A percentile compares a stretch with the other conserved stretches of the same genome.
Evolutionary conservation across 2,888 invertebrate species (phyloP).

Genomic region (Diplolepis rosae): DNA sequence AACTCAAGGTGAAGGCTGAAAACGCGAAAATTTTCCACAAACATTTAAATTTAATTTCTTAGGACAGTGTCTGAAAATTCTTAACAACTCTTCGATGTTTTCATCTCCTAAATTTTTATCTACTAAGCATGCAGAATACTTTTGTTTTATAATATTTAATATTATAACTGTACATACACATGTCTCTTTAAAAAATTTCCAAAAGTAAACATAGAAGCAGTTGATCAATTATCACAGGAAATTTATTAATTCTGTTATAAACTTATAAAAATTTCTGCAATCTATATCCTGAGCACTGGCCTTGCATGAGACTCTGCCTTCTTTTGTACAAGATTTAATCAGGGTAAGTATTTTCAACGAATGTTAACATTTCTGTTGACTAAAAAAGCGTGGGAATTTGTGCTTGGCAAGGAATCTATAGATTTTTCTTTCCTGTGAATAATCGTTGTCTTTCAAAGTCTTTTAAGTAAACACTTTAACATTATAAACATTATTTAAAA

Average conservation of each 20-base stretch:
- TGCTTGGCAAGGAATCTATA: neutral
- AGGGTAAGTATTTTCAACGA: slow-evolving; percentile 38
- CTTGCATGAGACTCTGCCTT: slow-evolving; percentile 32
- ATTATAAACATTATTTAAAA: too few species aligned
- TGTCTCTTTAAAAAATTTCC: neutral
- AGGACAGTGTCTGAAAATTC: too few species aligned
- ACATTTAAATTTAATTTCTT: neutral
- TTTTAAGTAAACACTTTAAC: too few species aligned
- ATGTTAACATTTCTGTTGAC: slow-evolving; percentile 29
- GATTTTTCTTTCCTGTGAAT: neutral
- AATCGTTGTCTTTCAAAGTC: too few species aligned
- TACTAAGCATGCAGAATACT: neutral
- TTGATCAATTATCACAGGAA: neutral
- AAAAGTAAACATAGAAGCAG: neutral
- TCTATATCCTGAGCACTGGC: slow-evolving; percentile 19
- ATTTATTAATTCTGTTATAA: neutral
- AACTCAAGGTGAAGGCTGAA: neutral
- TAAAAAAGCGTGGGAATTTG: neutral
- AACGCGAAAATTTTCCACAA: neutral
- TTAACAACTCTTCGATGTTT: neutral
- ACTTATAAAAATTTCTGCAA: neutral
- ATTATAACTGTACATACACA: slow-evolving; percentile 24
- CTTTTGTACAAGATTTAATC: neutral
- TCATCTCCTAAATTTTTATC: neutral
- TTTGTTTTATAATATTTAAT: neutral